phyloP scores from a whole-genome alignment of 2,888 invertebrate species.

The Fragum sueziense region DNA sequence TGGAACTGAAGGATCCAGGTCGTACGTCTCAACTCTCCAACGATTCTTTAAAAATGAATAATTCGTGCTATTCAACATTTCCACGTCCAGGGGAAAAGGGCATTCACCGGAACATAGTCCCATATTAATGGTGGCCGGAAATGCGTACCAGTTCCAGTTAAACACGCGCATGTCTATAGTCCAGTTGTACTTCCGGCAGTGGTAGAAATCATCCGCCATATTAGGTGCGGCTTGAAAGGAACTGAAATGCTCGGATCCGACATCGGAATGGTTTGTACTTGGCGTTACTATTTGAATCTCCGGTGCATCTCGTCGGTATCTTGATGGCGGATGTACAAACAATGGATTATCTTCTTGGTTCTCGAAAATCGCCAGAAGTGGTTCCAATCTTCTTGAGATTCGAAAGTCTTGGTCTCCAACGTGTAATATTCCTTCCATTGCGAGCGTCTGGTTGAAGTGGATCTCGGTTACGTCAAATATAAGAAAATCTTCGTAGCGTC shows the following conservation, averaged over 20 bases:
- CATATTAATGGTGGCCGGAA: conserved; percentile 25
- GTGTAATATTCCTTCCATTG: neutral
- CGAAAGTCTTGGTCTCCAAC: neutral
- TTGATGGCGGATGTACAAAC: neutral
- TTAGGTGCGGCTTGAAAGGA: neutral
- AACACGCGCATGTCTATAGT: conserved; percentile 32
- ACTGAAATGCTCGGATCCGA: conserved; percentile 6
- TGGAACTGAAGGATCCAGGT: conserved; percentile 18
- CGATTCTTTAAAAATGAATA: conserved; percentile 46
- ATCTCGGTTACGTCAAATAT: conserved; percentile 44
- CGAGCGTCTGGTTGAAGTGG: neutral
- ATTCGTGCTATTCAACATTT: conserved; percentile 39
- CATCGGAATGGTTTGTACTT: neutral
- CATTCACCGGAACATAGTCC: conserved; percentile 41
- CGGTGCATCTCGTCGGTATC: neutral
- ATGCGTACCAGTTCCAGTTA: conserved; percentile 34
- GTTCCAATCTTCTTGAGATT: conserved; percentile 27
- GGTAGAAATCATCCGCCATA: neutral
- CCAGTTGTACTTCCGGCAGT: conserved; percentile 43
- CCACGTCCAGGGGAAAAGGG: conserved; percentile 16
- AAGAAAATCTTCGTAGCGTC: conserved; percentile 22
- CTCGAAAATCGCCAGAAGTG: conserved; percentile 33
- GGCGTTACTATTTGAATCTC: neutral
- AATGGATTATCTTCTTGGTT: conserved; percentile 30
- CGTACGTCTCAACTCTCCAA: conserved; percentile 27